Evolutionary conservation across 2,797 vertebrate species (phyloP), one percentile per base, ranked within the genome.

Genomic region (Choloepus didactylus): DNA sequence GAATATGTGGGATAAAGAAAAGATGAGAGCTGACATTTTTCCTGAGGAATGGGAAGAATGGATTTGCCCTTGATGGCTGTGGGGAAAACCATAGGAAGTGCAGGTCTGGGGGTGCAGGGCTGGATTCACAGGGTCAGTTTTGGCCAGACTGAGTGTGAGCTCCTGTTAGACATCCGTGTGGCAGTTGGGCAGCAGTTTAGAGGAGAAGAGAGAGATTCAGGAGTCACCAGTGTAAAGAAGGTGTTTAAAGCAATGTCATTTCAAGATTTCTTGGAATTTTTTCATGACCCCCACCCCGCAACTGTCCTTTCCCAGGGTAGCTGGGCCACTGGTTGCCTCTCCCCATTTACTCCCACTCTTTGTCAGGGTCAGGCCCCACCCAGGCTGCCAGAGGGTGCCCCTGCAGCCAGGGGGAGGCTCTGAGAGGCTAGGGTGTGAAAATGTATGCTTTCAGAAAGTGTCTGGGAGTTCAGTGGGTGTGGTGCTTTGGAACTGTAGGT

Each of bases 21-120:
- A 27, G 16, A 29, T 70, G 25, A 31, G n/a, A 4, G n/a, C 49
- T 41, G 49, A 41, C 56, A 56, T 85, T 70, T 38, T 9, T 1
- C 25, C 49, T 0, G 23, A 29, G 82, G 15, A 49, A 6, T 9
- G 25, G 82, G 66, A 41, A 11, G 66, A 41, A 27, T 2, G 35
- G 66, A 14, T 6, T 9, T 54, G 25, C 49, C 25, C 6, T 12
- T 54, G 10, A 31, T 0, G 5, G 49, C 29, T 16, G 18, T 1
- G 35, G 38, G 16, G n/a, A 56, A 23, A 25, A 23, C 4, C 23
- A 41, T 3, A 18, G 81, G 62, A 41, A 14, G 31, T 18, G 9
- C n/a, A 31, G 54, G 31, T n/a, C 59, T 14, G 41, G 41, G 31
- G 56, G 54, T 1, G 2, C 16, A 0, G 6, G 6, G 0, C 18